Percentiles rank a stretch among this genome's conserved stretches.
Conservation (phyloP, 2,888 invertebrate genomes). For the Venustoraphidia nigricollis region DNA sequence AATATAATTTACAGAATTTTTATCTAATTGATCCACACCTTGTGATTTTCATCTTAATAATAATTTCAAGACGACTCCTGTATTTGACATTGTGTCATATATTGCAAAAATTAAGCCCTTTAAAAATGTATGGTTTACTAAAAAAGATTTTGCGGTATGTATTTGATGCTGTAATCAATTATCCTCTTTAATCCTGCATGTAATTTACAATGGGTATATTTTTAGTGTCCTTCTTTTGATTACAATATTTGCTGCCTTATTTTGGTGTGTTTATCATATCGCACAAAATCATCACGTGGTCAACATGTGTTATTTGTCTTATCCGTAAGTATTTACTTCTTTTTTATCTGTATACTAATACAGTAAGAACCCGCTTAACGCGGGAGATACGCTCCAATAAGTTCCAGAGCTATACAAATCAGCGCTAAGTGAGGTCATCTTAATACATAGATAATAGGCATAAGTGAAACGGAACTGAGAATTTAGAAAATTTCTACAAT, state of each 20-base stretch:
- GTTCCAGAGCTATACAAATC: too few relatives aligned
- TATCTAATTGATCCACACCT: conserved; percentile 85
- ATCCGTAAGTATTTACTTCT: conserved; percentile 59
- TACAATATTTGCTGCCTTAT: conserved; percentile 40
- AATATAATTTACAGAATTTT: conserved; percentile 54
- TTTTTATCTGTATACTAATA: conserved; percentile 4
- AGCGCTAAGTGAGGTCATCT: too few relatives aligned
- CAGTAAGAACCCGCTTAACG: too few relatives aligned
- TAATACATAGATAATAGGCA: too few relatives aligned
- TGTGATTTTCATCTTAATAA: conserved; percentile 65
- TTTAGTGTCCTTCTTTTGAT: conserved; percentile 47
- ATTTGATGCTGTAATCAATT: conserved; percentile 15
- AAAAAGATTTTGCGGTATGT: conserved; percentile 13
- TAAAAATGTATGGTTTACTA: conserved; percentile 8
- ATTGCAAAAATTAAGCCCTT: conserved; percentile 17
- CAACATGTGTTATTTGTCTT: conserved; percentile 70
- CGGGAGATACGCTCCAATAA: too few relatives aligned
- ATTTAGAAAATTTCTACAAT: too few relatives aligned
- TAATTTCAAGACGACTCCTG: conserved; percentile 66
- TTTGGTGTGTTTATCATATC: conserved; percentile 57
- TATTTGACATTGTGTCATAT: conserved; percentile 29
- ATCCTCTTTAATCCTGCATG: conserved; percentile 7
- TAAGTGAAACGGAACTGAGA: too few relatives aligned
- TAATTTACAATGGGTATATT: conserved; percentile 19
- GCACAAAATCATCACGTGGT: conserved; percentile 58